Conservation (phyloP, 2,797 vertebrate genomes). For the Amblyopsis hoosieri region DNA sequence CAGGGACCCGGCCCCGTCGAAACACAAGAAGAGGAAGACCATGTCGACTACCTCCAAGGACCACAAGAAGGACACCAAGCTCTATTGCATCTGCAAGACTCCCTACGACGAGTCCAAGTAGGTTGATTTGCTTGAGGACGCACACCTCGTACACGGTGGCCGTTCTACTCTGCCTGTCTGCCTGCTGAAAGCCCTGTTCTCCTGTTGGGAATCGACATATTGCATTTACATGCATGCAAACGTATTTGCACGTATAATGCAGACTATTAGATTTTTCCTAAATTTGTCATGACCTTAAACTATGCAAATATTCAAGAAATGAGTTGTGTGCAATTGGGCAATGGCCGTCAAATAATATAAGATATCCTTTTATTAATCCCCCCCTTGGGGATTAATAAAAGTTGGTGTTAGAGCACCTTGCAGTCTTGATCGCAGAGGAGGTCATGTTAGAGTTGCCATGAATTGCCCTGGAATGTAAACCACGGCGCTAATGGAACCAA, state of each 20-base stretch:
- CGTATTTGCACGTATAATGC: too few species aligned
- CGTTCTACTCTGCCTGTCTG: too few species aligned
- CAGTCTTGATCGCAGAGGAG: too few species aligned
- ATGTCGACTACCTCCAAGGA: conserved; percentile 97
- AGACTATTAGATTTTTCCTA: too few species aligned
- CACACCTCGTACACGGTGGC: not conserved
- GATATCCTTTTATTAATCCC: not conserved
- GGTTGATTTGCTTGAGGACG: conserved; percentile 44
- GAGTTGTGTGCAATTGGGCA: too few species aligned
- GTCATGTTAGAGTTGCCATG: too few species aligned
- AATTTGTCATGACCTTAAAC: too few species aligned
- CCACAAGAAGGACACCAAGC: conserved; percentile 95
- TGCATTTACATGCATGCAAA: too few species aligned
- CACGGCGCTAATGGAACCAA: not conserved
- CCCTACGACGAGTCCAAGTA: conserved; percentile 98
- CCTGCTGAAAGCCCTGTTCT: not conserved
- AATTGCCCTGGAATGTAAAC: too few species aligned
- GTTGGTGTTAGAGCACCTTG: too few species aligned
- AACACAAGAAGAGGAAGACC: conserved; percentile 98
- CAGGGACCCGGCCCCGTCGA: conserved; percentile 71
- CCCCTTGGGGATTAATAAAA: too few species aligned
- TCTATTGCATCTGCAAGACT: conserved; percentile 98
- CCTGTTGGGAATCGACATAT: not conserved
- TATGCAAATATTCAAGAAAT: too few species aligned
- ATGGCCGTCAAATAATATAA: not conserved